A percentile compares a stretch with the other conserved stretches of the same genome.
Conservation (phyloP, 1,140 invertebrate species). For the Coptotermes formosanus region DNA sequence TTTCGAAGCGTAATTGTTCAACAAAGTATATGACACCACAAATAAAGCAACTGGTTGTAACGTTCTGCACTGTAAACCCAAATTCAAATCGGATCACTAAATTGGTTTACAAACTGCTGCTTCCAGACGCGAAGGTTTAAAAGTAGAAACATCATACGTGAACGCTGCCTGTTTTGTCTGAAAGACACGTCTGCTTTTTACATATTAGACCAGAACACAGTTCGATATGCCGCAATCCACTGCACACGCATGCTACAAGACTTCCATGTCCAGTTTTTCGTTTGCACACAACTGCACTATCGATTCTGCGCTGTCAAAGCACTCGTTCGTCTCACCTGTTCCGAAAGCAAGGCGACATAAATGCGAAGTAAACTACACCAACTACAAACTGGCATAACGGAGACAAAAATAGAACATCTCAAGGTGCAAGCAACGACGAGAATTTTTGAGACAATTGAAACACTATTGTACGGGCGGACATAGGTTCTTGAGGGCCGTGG, state of each 20-base stretch:
- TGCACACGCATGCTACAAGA: background rate
- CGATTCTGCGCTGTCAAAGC: background rate
- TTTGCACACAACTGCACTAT: background rate
- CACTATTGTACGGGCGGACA: background rate
- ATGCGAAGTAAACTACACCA: background rate
- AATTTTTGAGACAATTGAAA: too few relatives aligned
- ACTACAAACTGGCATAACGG: background rate
- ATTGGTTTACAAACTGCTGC: background rate
- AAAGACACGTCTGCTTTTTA: background rate
- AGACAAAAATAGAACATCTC: background rate
- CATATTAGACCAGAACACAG: too few relatives aligned
- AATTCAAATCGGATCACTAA: too few relatives aligned
- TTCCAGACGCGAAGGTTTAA: background rate
- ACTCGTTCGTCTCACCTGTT: background rate
- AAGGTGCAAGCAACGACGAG: background rate
- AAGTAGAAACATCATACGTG: too few relatives aligned
- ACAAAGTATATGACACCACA: too few relatives aligned
- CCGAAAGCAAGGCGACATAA: background rate
- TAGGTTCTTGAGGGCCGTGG: background rate
- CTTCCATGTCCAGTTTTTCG: background rate
- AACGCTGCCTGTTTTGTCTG: too few relatives aligned
- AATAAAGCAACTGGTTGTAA: too few relatives aligned
- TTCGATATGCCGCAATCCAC: background rate
- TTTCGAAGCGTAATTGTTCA: too few relatives aligned
- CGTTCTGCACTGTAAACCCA: too few relatives aligned